phyloP scores from a whole-genome alignment of 2,113 vertebrate species.

The Malurus elegans region DNA sequence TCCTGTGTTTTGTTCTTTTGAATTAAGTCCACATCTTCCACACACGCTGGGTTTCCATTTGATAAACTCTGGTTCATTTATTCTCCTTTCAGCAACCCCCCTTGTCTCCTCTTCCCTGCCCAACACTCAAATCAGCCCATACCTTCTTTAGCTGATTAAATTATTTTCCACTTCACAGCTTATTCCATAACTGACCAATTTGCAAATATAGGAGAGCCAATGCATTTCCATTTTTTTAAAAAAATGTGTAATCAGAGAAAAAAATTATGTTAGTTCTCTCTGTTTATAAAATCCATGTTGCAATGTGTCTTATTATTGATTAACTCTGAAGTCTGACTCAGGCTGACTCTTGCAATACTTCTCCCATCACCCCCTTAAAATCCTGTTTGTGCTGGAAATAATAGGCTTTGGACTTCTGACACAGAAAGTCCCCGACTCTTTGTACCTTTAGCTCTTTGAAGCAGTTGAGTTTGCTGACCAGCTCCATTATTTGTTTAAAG shows the following conservation, averaged over 20 bases:
- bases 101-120: not conserved
- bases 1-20: not conserved
- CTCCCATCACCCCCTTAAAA: not conserved
- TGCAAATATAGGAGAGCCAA: not conserved
- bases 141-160: not conserved
- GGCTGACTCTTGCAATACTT: not conserved
- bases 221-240: rapidly evolving
- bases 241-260: not conserved
- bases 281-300: not conserved
- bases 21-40: not conserved
- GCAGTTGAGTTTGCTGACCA: not conserved
- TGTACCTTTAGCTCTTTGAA: not conserved
- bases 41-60: not conserved
- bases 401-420: not conserved
- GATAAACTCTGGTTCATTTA: not conserved
- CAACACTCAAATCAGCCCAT: not conserved
- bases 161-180: not conserved
- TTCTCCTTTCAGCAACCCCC: not conserved
- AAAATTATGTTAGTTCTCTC: not conserved
- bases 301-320: not conserved
- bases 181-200: not conserved
- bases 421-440: not conserved
- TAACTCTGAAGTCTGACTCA: not conserved
- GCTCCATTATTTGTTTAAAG: not conserved
- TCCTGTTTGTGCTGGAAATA: not conserved